A percentile compares a stretch with the other conserved stretches of the same genome.
Conservation (phyloP, 2,113 vertebrate genomes). For the Dinomys branickii region DNA sequence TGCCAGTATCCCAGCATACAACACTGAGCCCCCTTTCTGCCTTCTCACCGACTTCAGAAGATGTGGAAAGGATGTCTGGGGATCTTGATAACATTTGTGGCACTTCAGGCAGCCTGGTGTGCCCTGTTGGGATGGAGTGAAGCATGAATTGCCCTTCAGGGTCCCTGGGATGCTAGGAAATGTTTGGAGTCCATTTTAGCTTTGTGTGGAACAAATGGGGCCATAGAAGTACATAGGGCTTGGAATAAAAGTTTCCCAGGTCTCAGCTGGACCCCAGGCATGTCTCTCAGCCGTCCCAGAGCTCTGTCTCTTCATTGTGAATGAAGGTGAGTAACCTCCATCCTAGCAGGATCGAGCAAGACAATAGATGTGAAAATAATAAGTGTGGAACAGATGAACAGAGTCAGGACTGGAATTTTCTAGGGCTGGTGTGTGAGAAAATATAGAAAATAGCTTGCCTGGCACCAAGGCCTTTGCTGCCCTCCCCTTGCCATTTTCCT, state of each 20-base stretch:
- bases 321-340: background rate
- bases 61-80: background rate
- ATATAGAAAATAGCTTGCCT: background rate
- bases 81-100: background rate
- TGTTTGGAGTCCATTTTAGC: background rate
- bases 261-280: background rate
- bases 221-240: background rate
- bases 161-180: background rate
- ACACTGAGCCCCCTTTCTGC: background rate
- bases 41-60: background rate
- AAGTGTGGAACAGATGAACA: background rate
- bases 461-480: background rate
- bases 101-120: background rate
- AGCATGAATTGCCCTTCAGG: background rate
- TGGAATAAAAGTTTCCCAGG: background rate
- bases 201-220: background rate
- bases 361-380: background rate
- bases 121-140: background rate
- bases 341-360: background rate
- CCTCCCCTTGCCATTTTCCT: background rate
- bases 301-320: background rate
- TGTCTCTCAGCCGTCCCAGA: background rate
- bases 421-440: background rate
- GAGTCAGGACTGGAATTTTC: background rate
- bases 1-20: background rate